Evolutionary conservation across 2,113 vertebrate genomes (phyloP), one percentile per base, ranked within the genome.

Genomic region (Amphiprion percula): DNA sequence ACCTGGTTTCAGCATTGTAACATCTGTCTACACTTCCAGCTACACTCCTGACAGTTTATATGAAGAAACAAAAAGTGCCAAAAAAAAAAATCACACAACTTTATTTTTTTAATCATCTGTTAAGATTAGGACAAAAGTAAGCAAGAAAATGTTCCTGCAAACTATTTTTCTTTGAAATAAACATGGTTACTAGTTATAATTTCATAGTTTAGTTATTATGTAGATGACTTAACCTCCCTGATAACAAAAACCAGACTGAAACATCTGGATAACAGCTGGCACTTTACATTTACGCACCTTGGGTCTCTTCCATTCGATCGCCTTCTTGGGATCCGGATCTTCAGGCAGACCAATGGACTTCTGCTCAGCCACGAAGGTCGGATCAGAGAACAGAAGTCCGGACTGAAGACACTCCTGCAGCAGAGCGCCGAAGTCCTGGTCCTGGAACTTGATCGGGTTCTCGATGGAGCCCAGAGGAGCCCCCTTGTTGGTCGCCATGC

Each of bases 291-390:
- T 14, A 79, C 64, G 19, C 60, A 82, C 95, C 92, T 93, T 94
- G 5, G 93, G 94, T 84, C 95, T 84, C 65, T 91, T 84, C 93
- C 95, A 96, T 66, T 85, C 89, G 11, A 94, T 90, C 3, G 60
- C 91, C 50, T 87, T 92, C 19, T 87, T 88, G 8, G 94, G 94
- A 79, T 94, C 91, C 2, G 93, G 83, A 49, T 95, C 94, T 46
- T 74, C 82, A 0, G 93, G 89, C 68, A 90, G 63, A 3, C 94
- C 93, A 55, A 96, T 92, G 77, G 94, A 95, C 21, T 68, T 89
- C 75, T 90, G 89, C 44, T 93, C 93, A 12, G 94, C 82, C 4
- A 82, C 59, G 46, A 96, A 96, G 2, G 37, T 63, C 0, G 92
- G 80, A 58, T 96, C 95, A 15, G 33, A 84, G 62, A 96, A 95